Base-by-base conservation (phyloP, 2,113 vertebrate genomes). In the Nothocercus julius region DNA sequence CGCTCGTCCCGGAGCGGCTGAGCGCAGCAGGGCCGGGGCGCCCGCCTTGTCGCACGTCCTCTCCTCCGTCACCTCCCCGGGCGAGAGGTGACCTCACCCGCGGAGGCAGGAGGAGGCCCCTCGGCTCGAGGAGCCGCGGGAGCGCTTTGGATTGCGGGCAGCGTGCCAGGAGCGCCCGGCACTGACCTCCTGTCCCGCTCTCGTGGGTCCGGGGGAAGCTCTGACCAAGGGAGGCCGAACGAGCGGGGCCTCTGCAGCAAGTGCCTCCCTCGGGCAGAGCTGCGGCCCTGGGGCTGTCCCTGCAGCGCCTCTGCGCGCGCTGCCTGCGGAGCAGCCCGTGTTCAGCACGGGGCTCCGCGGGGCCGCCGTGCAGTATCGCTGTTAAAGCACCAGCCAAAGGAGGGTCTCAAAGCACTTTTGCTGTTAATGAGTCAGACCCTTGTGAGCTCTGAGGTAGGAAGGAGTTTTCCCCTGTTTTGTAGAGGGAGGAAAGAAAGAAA, bases 1-100 rank as follows among this genome's bases (percentile, higher is more conserved):
- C 97, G 95, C 74, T 95, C 97, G 96, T 98, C 98, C 97, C 98
- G 98, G 97, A 98, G 97, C 94, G 95, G 95, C 97, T 97, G 36
- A 14, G 32, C 49, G 14, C 67, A 49, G 22, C 58, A 44, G 96
- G 97, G 96, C 97, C 86, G 93, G 97, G 97, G 49, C 44, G 25
- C 75, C 47, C 92, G 93, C 96, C 97, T 97, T 97, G 97, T 98
- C 98, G 97, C 98, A 6, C 34, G 3, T 67, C 30, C 5, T 17
- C 40, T 34, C 13, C 21, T 19, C 27, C 40, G 8, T 30, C 7
- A 14, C 27, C 13, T 54, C 84, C 81, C 97, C 97, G 98, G 98
- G 98, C 97, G 97, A 98, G 98, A 97, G 97, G 98, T 98, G 64
- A 56, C 40, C 54, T 64, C 69, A 51, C 51, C 53, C 18, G 9